phyloP scores from a whole-genome alignment of 2,113 vertebrate species.

The Gambusia holbrooki region DNA sequence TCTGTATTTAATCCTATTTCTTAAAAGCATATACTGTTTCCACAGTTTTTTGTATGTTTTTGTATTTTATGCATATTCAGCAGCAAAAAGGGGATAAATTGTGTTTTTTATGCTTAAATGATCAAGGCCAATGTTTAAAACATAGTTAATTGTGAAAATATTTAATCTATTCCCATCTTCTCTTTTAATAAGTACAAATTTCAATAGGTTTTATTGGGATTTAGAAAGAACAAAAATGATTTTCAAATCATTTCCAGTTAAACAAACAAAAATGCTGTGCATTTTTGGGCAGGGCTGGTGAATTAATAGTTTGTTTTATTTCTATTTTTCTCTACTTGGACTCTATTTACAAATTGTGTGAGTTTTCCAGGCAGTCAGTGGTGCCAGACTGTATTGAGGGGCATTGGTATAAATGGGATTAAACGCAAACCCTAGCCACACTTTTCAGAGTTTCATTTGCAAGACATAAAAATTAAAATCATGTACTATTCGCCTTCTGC shows the following conservation, averaged over 20 bases:
- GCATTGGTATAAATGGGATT: neutral
- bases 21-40: neutral
- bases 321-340: neutral
- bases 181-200: neutral
- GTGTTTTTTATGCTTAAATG: neutral
- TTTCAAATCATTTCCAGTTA: neutral
- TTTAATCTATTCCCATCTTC: neutral
- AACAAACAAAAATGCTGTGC: neutral
- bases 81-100: neutral
- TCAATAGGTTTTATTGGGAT: neutral
- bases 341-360: neutral
- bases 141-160: neutral
- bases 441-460: neutral
- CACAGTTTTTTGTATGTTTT: no score
- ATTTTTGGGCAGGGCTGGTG: neutral
- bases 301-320: neutral
- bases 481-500: neutral
- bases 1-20: neutral
- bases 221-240: neutral
- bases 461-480: neutral
- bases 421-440: neutral
- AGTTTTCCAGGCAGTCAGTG: neutral
- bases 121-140: neutral
- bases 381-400: neutral
- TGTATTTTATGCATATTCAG: neutral